phyloP scores from a whole-genome alignment of 2,888 invertebrate genomes.

The Drosophila ezoana region DNA sequence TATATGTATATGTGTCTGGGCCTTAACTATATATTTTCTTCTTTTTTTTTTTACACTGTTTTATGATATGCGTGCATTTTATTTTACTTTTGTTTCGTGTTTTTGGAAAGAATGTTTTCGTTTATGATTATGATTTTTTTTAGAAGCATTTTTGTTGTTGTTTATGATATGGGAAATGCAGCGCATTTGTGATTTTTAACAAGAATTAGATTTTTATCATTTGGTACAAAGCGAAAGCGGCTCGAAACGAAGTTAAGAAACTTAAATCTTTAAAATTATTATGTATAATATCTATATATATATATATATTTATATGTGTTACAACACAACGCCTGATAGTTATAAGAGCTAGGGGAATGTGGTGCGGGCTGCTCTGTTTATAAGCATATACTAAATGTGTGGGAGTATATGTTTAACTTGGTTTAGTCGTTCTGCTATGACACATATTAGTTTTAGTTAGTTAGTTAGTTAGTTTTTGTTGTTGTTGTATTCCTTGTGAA shows the following conservation, averaged over 20 bases:
- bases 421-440: slow-evolving; percentile 56
- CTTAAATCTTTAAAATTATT: slow-evolving; percentile 6
- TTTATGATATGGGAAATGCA: slow-evolving; percentile 71
- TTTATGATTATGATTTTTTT: slow-evolving; percentile 66
- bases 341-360: slow-evolving; percentile 39
- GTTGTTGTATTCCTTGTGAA: slow-evolving; percentile 43
- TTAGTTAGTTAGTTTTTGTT: slow-evolving; percentile 32
- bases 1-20: slow-evolving; percentile 34
- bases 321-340: slow-evolving; percentile 38
- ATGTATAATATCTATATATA: slow-evolving; percentile 2
- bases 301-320: background rate
- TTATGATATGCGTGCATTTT: slow-evolving; percentile 75
- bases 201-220: slow-evolving; percentile 9
- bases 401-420: slow-evolving; percentile 11
- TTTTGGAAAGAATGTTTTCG: slow-evolving; percentile 18
- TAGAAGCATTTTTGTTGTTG: slow-evolving; percentile 57
- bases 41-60: slow-evolving; percentile 67
- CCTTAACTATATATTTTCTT: slow-evolving; percentile 39
- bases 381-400: slow-evolving; percentile 9
- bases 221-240: slow-evolving; percentile 36
- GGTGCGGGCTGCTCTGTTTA: slow-evolving; percentile 19
- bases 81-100: slow-evolving; percentile 3
- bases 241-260: slow-evolving; percentile 9
- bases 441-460: slow-evolving; percentile 51
- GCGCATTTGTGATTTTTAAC: slow-evolving; percentile 29